Base-by-base conservation (phyloP, 1,140 invertebrate species). In the Ostrea denselamellosa region DNA sequence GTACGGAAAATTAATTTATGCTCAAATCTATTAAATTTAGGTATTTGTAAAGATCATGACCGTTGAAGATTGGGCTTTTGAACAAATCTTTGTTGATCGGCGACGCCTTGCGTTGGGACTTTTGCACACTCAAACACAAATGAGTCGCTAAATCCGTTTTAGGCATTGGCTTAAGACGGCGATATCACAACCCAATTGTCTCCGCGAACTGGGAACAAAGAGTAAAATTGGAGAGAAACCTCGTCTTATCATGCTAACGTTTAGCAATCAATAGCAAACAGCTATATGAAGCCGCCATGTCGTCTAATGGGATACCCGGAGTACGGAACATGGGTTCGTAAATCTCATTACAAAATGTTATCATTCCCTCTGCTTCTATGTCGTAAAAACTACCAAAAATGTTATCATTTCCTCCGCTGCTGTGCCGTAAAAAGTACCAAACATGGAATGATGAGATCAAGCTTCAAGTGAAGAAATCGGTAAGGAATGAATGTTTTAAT, bases 381-480 rank as follows among this genome's bases (percentile, higher is more conserved):
- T 34, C 68, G 68, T 77, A 77, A 77, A 77, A 77, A 77, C 25
- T 77, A 77, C 68, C 68, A 77, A 77, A 77, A 14, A 28, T 77
- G 68, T 44, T 44, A 28, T 77, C 68, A 34, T 77, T 77, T 77
- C 68, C 68, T 14, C 68, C 68, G 25, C 25, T 77, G 9, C 68
- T 77, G 22, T 77, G 68, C 10, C 68, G 68, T 77, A 77, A 77
- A 77, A 77, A 77, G 28, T 77, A 77, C 68, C 68, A 77, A 77
- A 77, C 25, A 12, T 77, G 68, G 68, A 77, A 77, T 34, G 68
- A 77, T 77, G 68, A 77, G 17, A 77, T 77, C 25, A 77, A 77
- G 28, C 8, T 34, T 10, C 68, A 77, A 10, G 68, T 28, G 68
- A 77, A 17, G 4, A 77, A 34, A 77, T 77, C 68, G 68, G 68